Conservation (phyloP, 2,888 invertebrate genomes). For the Spodoptera picta region DNA sequence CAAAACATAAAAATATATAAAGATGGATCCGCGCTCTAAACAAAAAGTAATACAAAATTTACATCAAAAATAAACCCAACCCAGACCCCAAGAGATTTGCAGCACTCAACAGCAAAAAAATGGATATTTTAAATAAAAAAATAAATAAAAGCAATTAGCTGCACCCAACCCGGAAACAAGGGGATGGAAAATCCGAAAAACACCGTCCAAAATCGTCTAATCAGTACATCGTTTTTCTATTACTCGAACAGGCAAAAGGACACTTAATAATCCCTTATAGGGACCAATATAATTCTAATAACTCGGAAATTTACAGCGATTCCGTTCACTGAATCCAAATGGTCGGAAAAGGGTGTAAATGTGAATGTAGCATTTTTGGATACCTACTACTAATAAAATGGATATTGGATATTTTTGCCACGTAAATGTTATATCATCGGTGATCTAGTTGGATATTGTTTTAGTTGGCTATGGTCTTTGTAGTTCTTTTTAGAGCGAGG, state of each 20-base stretch:
- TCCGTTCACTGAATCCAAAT: conserved; percentile 51
- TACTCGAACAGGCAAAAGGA: conserved; percentile 32
- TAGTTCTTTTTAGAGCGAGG: background rate
- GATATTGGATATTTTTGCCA: conserved; percentile 33
- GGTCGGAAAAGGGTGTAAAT: conserved; percentile 41
- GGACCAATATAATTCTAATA: conserved; percentile 58
- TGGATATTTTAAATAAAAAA: no score
- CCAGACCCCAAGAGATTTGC: no score
- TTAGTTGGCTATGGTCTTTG: background rate
- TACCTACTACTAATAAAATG: conserved; percentile 11
- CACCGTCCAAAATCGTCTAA: conserved; percentile 28
- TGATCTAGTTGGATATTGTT: conserved; percentile 18
- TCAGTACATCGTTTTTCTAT: conserved; percentile 58
- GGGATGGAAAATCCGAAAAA: conserved; percentile 3
- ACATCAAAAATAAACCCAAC: no score
- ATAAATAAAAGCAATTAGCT: background rate
- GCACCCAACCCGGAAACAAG: background rate
- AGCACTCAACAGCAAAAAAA: no score
- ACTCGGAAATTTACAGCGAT: conserved; percentile 51
- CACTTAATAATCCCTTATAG: conserved; percentile 53
- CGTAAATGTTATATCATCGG: conserved; percentile 38
- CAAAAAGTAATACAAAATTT: no score
- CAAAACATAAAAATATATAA: no score
- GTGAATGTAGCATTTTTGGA: conserved; percentile 32
- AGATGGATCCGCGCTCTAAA: no score